Percentiles rank a stretch among this genome's conserved stretches.
phyloP scores from a whole-genome alignment of 2,797 vertebrate genomes.

The Acipenser transmontanus region DNA sequence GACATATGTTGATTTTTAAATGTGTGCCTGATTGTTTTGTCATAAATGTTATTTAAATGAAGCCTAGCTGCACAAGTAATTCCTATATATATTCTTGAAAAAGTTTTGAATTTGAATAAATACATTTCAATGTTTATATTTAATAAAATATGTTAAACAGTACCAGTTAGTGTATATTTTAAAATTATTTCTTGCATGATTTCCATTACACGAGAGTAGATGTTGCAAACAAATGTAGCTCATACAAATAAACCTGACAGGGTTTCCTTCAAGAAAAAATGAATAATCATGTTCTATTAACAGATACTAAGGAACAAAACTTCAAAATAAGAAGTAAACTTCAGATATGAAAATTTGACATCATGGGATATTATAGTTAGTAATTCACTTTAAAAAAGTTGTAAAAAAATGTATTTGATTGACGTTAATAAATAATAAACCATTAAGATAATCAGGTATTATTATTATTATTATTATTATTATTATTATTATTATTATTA shows the following conservation, averaged over 20 bases:
- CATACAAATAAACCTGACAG: constrained; percentile 62
- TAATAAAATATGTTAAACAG: constrained; percentile 90
- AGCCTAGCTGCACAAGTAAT: constrained; percentile 62
- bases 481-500: too few relatives aligned
- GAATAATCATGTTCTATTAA: constrained; percentile 82
- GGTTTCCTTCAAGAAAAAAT: constrained; percentile 78
- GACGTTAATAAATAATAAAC: too few relatives aligned
- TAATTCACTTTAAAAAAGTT: too few relatives aligned
- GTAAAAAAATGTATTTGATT: too few relatives aligned
- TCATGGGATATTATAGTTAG: background rate
- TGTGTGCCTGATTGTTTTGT: constrained; percentile 74
- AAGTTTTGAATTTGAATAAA: constrained; percentile 69
- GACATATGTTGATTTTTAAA: constrained; percentile 77
- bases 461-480: too few relatives aligned
- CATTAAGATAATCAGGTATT: too few relatives aligned
- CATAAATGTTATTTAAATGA: constrained; percentile 88
- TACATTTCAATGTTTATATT: constrained; percentile 71
- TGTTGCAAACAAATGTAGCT: constrained; percentile 69
- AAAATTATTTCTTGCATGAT: constrained; percentile 63
- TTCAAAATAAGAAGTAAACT: constrained; percentile 64
- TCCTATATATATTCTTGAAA: constrained; percentile 73
- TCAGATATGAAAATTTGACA: constrained; percentile 61
- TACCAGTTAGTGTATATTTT: constrained; percentile 80
- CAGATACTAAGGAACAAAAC: constrained; percentile 68
- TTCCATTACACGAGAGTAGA: too few relatives aligned